Base-by-base conservation (phyloP, 2,113 vertebrate species). In the Trogon melanurus region DNA sequence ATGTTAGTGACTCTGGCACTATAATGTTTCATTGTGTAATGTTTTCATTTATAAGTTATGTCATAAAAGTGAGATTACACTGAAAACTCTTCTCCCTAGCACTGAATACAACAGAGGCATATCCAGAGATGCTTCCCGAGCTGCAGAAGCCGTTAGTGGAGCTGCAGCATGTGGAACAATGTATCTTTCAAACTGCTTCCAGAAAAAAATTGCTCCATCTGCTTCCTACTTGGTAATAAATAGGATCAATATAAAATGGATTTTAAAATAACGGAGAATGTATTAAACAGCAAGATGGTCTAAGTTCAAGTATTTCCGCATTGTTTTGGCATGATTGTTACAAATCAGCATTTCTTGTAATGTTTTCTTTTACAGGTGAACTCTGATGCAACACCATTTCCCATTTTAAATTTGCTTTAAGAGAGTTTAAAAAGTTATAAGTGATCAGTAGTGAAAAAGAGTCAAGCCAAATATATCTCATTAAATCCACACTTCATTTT, bases 131-230 rank as follows among this genome's bases (percentile, higher is more conserved):
- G 65, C 57, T 72, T 95, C 81, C 92, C 44, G 11, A 79, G 89
- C 85, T 84, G 61, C 85, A 72, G 50, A 51, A 95, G 34, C 93
- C 93, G 94, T 97, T 97, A 97, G 88, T 15, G 11, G 48, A 72
- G 16, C 1, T 91, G 85, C 88, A 74, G 73, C 66, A 82, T 53
- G 75, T 85, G 88, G 94, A 85, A 96, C 85, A 84, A 91, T 74
- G 88, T 23, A 15, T 94, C 89, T 93, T 93, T 96, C 95, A 95
- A 93, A 96, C 91, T 72, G 82, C 89, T 96, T 92, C 6, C 74
- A 97, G 94, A 70, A 97, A 97, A 98, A 97, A 97, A 97, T 72
- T 66, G 84, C 67, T 96, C 97, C 96, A 96, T 97, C 96, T 98
- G 96, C 96, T 97, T 97, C 67, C 88, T 88, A 75, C 51, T 92